Evolutionary conservation across 2,888 invertebrate species (phyloP).

Genomic region (Andrena fulva): DNA sequence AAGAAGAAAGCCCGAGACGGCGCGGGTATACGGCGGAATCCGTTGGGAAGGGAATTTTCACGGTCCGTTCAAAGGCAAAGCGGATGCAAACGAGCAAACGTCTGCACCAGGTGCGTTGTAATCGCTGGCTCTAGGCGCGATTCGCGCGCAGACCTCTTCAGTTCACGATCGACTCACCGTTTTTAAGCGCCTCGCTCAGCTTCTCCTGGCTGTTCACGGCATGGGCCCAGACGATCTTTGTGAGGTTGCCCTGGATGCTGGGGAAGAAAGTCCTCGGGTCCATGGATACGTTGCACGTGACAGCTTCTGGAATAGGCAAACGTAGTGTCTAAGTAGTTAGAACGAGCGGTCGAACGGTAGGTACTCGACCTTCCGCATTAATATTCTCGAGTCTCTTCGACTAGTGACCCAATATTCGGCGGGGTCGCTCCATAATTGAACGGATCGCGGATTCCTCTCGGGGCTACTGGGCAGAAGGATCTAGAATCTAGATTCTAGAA

Average conservation of each 20-base stretch:
- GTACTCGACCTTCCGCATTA: conserved; percentile 70
- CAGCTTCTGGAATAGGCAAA: conserved; percentile 73
- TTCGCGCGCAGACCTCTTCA: neutral
- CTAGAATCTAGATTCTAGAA: conserved; percentile 3
- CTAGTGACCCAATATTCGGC: conserved; percentile 76
- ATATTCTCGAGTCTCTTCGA: conserved; percentile 72
- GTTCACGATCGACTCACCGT: conserved; percentile 67
- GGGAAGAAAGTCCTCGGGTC: conserved; percentile 85
- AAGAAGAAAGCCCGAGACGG: neutral
- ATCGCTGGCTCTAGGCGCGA: neutral
- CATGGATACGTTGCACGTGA: conserved; percentile 73
- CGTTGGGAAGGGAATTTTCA: neutral
- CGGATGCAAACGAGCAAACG: neutral
- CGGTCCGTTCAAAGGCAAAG: neutral
- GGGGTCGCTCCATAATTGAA: conserved; percentile 63
- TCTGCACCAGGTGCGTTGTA: neutral
- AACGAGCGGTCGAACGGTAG: conserved; percentile 6
- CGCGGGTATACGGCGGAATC: neutral
- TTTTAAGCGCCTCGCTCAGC: conserved; percentile 87
- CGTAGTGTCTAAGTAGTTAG: conserved; percentile 6
- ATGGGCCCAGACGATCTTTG: conserved; percentile 93
- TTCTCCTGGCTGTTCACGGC: conserved; percentile 91
- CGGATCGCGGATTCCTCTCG: conserved; percentile 63
- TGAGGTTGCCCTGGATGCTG: conserved; percentile 87
- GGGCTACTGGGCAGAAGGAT: conserved; percentile 1